Base-by-base conservation (phyloP, 2,113 vertebrate genomes). In the Hippotragus niger region DNA sequence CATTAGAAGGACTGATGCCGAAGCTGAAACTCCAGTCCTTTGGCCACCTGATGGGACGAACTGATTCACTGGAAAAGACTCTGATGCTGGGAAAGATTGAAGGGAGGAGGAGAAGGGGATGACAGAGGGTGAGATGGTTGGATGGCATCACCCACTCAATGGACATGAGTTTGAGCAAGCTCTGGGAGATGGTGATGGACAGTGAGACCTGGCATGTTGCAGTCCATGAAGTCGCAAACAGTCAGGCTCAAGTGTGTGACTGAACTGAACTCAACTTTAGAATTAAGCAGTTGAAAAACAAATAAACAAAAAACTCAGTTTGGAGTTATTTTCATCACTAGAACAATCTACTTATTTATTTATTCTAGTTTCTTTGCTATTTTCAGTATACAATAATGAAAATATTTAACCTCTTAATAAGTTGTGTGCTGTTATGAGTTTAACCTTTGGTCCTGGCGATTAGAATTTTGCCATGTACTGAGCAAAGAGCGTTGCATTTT, bases 311-410 rank as follows among this genome's bases (percentile, higher is more conserved):
- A 50, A 15, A 74, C 29, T 7, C 71, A 87, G 45, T 81, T 45
- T 97, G 33, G 92, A 52, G 4, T 43, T 88, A 19, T 90, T 93
- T 97, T 6, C 15, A 50, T 80, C 33, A 53, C 93, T 74, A 95
- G 16, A 47, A 6, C 0, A 94, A 64, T 53, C 57, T 71, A 29
- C 9, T 67, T 67, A 62, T 33, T 78, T 88, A 31, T 33, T 76
- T 74, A 17, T 60, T 50, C 85, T 83, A 71, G 2, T 91, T 98
- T 96, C 33, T 58, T 33, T 85, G 7, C 62, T 5, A 31, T 81
- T 96, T 95, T 95, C 83, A 40, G 92, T 27, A 97, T 8, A 58
- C 0, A 7, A 33, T 3, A 89, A 3, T 97, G 87, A 97, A 94
- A 29, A 96, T 15, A 11, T 2, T 93, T 95, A 97, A 92, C 64